These are phyloP conservation scores for Anhinga rufa DNA, from an alignment of 2,113 vertebrate species.

Conservation along the genomic window DNA sequence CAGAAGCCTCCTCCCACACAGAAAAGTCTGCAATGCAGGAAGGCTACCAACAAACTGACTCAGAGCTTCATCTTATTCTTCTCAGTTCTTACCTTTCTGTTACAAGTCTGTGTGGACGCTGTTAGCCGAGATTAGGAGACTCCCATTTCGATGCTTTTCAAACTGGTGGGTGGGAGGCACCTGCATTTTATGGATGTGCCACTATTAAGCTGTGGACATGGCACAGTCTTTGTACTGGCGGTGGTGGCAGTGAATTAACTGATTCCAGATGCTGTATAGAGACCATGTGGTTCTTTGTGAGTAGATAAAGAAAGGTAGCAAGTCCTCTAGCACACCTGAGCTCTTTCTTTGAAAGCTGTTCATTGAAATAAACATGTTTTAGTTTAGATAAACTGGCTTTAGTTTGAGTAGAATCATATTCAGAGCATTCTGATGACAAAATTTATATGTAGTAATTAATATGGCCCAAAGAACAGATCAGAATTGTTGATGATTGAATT, in stretches of 20 bases:
- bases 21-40: background rate
- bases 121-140: background rate
- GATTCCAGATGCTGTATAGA: background rate
- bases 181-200: background rate
- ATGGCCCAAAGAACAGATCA: background rate
- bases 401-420: background rate
- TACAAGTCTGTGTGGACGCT: background rate
- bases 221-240: background rate
- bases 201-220: background rate
- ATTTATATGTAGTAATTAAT: rapidly evolving
- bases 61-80: background rate
- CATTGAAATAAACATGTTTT: background rate
- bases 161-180: background rate
- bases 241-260: background rate
- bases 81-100: background rate
- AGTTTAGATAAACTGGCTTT: background rate
- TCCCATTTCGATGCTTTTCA: background rate
- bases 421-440: background rate
- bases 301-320: background rate
- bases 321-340: background rate
- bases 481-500: background rate
- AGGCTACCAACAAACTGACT: background rate
- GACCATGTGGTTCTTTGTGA: background rate
- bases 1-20: background rate
- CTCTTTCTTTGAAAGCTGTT: background rate